Evolutionary conservation across 1,140 invertebrate genomes (phyloP), one percentile per base, ranked within the genome.

Genomic region (Aphaenogaster ashmeadi): DNA sequence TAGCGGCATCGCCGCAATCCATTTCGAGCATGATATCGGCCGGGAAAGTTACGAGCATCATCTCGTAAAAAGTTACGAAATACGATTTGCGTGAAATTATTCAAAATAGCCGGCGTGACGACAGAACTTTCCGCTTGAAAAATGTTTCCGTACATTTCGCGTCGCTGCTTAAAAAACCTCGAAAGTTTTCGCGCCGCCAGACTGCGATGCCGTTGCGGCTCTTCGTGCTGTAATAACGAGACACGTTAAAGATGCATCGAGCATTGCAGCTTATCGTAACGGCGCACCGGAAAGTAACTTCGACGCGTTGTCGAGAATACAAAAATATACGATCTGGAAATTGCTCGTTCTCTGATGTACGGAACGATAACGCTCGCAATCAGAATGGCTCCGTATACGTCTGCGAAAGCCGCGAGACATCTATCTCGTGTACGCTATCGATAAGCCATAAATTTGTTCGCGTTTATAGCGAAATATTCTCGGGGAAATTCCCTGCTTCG

Each of bases 11-110:
- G 41, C 60, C 9, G 44, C 60, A 64, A 79, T 79, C 44, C 38
- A 79, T 79, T 64, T 64, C 18, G 58, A 7, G n/a, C 38, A 0
- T 38, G 38, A 60, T 77, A 77, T 60, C 74, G 74, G 52, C 7
- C 13, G 21, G 38, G 54, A 77, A 72, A 72, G 69, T 72, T 72
- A 54, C n/a, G 27, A 54, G 69, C 13, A 54, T 54, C 69, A 15
- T 69, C 69, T 54, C 69, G 18, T 72, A 72, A 54, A 72, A 54
- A 72, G 50, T 72, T 72, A 58, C 47, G 33, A 72, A 72, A 72
- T 84, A 33, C 69, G 44, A 84, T 84, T 84, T 84, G 41, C 56
- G 81, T 62, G 58, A 41, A 85, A 77, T 85, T 77, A 85, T 85
- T 85, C 56, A 85, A 74, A 85, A 85, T 75, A 75, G 71, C 56